Base-by-base conservation (phyloP, 2,888 invertebrate species). In the Machimus rusticus region DNA sequence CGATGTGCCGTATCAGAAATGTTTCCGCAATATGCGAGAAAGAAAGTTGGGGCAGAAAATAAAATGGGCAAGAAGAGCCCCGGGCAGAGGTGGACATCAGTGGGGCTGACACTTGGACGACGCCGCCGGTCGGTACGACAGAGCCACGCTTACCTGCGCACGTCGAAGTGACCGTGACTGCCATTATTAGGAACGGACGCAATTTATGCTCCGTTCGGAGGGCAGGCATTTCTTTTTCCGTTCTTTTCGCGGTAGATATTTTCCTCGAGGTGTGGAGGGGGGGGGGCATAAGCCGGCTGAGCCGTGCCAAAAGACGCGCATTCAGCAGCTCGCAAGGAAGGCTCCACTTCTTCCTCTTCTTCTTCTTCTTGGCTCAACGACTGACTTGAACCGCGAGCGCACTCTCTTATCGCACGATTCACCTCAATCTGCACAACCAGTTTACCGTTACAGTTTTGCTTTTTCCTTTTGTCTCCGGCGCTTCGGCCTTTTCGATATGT, bases 401-500 rank as follows among this genome's bases (percentile, higher is more conserved):
- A 51, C 81, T 82, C 81, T 82, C 66, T 82, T 82, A 82, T 82
- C 57, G 57, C 82, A 82, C 57, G 57, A 82, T 66, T 82, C 82
- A 82, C 82, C 82, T 82, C 82, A 82, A 82, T 82, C 57, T 82
- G 28, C 34, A 66, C 66, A 57, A 82, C 55, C 82, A 82, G 82
- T 57, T 55, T 82, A 82, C 82, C 82, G 82, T 82, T 82, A 82
- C 31, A 57, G 37, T 82, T 57, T 66, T 76, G 34, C 37, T 82
- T 82, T 82, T 82, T 57, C 66, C 28, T 55, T 28, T 51, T 28
- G 19, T 34, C 34, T 37, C 31, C 28, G 66, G 66, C 66, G 66
- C 66, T 66, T 66, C 66, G 28, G 43, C 43, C 39, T 43, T 78
- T 78, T 78, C 43, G 16, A 46, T 46, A 46, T 46, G 4, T 16